Evolutionary conservation across 2,113 vertebrate genomes (phyloP).

Genomic region (Myrmecobius fasciatus): DNA sequence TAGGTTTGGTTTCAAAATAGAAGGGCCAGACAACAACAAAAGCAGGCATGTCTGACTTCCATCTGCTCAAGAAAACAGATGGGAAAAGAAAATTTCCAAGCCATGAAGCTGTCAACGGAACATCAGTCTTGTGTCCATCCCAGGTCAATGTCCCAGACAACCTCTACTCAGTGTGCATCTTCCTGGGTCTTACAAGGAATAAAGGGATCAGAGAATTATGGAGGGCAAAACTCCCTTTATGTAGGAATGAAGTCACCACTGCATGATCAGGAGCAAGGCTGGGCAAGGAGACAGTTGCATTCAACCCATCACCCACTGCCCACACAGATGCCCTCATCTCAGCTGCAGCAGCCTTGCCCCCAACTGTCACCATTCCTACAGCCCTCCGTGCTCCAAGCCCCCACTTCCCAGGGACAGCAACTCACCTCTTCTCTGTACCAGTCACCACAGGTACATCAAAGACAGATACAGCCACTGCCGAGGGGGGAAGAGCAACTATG

Average conservation of each 20-base stretch:
- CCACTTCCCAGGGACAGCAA: not conserved
- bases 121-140: not conserved
- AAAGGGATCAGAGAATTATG: not conserved
- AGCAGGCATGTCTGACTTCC: accelerated
- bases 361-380: no score
- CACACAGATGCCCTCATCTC: not conserved
- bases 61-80: not conserved
- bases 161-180: not conserved
- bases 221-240: not conserved
- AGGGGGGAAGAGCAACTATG: not conserved
- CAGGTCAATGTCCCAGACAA: not conserved
- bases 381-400: no score
- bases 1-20: not conserved
- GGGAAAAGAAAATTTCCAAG: not conserved
- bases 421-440: not conserved
- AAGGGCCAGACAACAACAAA: not conserved
- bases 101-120: not conserved
- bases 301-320: not conserved
- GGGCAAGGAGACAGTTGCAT: not conserved
- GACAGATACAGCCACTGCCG: not conserved
- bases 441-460: not conserved
- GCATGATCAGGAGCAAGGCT: not conserved
- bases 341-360: not conserved
- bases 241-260: not conserved
- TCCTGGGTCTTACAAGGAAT: not conserved